Evolutionary conservation across 2,888 invertebrate genomes (phyloP).

Genomic region (Crossocerus cetratus): DNA sequence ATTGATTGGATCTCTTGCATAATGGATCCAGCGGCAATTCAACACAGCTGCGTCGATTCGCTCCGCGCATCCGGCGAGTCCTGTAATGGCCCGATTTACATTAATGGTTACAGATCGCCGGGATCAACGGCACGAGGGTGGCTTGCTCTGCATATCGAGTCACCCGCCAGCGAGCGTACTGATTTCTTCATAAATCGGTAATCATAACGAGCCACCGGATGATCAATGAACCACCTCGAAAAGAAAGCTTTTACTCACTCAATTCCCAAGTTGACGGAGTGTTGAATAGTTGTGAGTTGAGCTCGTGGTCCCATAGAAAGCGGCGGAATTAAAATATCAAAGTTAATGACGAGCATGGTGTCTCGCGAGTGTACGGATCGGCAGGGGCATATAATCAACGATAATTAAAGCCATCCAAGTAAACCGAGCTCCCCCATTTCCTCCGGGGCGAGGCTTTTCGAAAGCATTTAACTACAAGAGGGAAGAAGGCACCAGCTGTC

Average conservation of each 20-base stretch:
- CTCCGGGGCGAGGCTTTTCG: constrained; percentile 28
- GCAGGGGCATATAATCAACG: constrained; percentile 27
- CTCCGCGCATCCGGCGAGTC: constrained; percentile 3
- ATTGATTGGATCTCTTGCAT: constrained; percentile 8
- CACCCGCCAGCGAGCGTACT: no score
- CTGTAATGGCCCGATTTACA: constrained; percentile 28
- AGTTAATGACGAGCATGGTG: constrained; percentile 27
- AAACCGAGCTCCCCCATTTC: no score
- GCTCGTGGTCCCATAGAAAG: no score
- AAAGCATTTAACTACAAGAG: constrained; percentile 25
- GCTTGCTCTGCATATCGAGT: no score
- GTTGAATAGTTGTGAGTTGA: no score
- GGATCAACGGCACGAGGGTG: constrained; percentile 17
- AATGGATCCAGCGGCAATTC: constrained; percentile 19
- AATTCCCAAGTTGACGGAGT: no score
- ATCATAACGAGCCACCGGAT: no score
- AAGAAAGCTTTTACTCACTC: no score
- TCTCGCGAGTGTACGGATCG: constrained; percentile 16
- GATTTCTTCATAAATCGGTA: no score
- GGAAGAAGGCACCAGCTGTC: constrained; percentile 25
- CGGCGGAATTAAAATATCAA: constrained; percentile 14
- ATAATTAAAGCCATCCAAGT: constrained; percentile 40
- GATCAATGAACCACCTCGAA: no score
- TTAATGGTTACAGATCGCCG: constrained; percentile 14
- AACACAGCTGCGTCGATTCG: constrained; percentile 32